These are phyloP conservation scores for Apotomis capreana DNA, from an alignment of 2,888 invertebrate genomes.

Conservation along the genomic window DNA sequence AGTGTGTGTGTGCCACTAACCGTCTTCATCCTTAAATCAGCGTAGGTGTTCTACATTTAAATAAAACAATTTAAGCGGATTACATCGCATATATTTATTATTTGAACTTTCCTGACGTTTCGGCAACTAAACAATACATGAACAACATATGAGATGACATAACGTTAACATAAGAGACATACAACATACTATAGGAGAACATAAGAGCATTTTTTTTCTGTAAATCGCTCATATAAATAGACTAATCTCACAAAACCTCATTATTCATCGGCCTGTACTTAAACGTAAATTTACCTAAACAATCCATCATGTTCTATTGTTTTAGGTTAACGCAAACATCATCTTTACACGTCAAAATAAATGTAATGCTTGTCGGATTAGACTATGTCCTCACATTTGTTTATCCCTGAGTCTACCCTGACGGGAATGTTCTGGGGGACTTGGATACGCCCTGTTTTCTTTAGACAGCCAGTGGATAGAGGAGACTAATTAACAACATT, in stretches of 20 bases:
- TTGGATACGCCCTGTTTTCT: background rate
- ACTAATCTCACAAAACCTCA: constrained; percentile 15
- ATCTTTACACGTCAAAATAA: constrained; percentile 29
- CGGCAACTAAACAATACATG: no score
- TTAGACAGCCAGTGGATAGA: background rate
- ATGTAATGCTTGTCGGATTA: constrained; percentile 13
- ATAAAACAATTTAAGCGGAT: no score
- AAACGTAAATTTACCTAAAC: constrained; percentile 15
- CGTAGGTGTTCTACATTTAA: no score
- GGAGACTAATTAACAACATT: background rate
- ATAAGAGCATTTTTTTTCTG: no score
- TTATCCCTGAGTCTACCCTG: background rate
- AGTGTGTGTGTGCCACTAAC: no score
- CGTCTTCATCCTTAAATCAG: no score
- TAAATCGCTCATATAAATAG: background rate
- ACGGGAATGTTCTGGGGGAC: background rate
- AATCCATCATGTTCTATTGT: constrained; percentile 32
- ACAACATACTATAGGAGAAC: no score
- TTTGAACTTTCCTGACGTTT: no score
- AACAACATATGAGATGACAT: no score
- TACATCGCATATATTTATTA: no score
- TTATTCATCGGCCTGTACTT: background rate
- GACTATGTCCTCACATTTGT: constrained; percentile 9
- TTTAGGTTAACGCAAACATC: constrained; percentile 27
- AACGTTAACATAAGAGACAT: no score